phyloP scores from a whole-genome alignment of 1,140 invertebrate species.

The Eurosta solidaginis region DNA sequence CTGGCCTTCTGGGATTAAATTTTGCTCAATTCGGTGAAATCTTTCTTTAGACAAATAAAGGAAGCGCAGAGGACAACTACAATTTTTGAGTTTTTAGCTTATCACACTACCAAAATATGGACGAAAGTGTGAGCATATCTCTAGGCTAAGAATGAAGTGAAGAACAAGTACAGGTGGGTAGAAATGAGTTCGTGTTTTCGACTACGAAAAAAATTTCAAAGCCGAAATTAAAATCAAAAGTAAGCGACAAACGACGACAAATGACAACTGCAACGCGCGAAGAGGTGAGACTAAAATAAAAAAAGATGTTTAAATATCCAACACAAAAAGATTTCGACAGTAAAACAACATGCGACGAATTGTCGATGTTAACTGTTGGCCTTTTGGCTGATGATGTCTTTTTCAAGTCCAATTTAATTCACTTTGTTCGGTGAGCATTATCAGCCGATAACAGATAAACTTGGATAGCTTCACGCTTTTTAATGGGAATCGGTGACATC shows the following conservation, averaged over 20 bases:
- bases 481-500: slow-evolving; percentile 47
- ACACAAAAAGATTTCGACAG: background rate
- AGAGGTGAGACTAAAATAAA: slow-evolving; percentile 5
- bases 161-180: slow-evolving; percentile 5
- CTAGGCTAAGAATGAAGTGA: background rate
- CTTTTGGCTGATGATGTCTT: slow-evolving; percentile 32
- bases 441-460: slow-evolving; percentile 59
- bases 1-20: background rate
- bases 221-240: background rate
- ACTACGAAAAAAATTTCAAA: background rate
- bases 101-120: slow-evolving; percentile 19
- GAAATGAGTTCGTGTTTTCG: slow-evolving; percentile 14
- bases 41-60: background rate
- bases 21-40: background rate
- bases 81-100: slow-evolving; percentile 8
- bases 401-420: slow-evolving; percentile 56
- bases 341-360: slow-evolving; percentile 33
- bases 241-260: slow-evolving; percentile 5
- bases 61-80: background rate
- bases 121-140: slow-evolving; percentile 8
- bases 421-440: slow-evolving; percentile 60
- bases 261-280: background rate
- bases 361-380: slow-evolving; percentile 25
- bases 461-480: slow-evolving; percentile 59
- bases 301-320: background rate